Evolutionary conservation across 2,888 invertebrate genomes (phyloP).

Genomic region (Chironomus riparius): DNA sequence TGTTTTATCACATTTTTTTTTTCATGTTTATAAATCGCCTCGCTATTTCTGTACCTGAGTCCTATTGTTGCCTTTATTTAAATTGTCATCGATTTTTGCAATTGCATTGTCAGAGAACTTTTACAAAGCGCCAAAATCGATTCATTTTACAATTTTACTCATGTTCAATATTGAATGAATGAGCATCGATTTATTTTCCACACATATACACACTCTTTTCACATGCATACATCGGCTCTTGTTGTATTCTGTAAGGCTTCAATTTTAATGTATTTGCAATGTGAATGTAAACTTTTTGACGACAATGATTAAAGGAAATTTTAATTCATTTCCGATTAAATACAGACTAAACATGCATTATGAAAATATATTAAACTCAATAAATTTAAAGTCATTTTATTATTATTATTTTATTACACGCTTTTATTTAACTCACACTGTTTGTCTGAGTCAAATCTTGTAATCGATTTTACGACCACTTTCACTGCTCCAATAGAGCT

Average conservation of each 20-base stretch:
- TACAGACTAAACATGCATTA: not conserved
- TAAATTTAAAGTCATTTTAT: not conserved
- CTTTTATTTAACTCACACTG: no score
- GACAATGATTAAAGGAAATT: not conserved
- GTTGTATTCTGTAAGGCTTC: not conserved
- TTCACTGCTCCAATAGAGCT: no score
- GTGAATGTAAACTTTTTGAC: not conserved
- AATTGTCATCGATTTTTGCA: not conserved
- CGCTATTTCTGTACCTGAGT: not conserved
- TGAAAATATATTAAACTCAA: not conserved
- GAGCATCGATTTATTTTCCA: not conserved
- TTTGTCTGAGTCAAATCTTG: no score
- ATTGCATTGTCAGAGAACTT: not conserved
- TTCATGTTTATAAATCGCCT: not conserved
- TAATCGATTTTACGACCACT: no score
- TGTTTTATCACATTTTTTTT: not conserved
- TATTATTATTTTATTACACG: no score
- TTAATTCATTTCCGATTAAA: not conserved
- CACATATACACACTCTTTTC: not conserved
- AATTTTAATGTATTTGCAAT: not conserved
- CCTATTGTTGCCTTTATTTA: not conserved
- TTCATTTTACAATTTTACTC: not conserved
- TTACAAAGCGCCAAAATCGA: not conserved
- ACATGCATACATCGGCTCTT: no score
- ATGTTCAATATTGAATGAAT: not conserved